These are phyloP conservation scores for Gephyroberyx darwinii DNA, from an alignment of 2,797 vertebrate genomes.

Conservation along the genomic window DNA sequence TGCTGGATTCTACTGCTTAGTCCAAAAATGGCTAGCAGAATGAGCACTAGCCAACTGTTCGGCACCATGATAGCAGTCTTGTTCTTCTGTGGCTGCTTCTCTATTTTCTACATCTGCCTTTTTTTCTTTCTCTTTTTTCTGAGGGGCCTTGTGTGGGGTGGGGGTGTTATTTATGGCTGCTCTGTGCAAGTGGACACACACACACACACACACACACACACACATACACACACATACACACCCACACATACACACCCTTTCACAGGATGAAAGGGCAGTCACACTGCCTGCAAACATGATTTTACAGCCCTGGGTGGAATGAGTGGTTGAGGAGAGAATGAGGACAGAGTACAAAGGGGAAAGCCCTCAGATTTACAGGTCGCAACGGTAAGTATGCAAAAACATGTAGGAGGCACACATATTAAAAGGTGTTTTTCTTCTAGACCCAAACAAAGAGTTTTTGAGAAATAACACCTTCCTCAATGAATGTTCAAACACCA, in stretches of 20 bases:
- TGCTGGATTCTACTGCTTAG: constrained; percentile 18
- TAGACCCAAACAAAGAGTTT: constrained; percentile 10
- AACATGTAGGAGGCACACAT: constrained; percentile 58
- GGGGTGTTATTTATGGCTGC: constrained; percentile 82
- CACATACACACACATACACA: constrained; percentile 44
- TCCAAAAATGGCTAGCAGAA: constrained; percentile 51
- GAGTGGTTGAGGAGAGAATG: constrained; percentile 78
- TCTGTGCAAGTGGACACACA: constrained; percentile 69
- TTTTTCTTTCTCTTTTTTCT: constrained; percentile 58
- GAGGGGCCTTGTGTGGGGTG: constrained; percentile 70
- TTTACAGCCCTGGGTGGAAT: constrained; percentile 84
- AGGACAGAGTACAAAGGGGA: constrained; percentile 77
- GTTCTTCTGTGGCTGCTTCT: constrained; percentile 56
- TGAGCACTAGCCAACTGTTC: constrained; percentile 46
- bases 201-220: constrained; percentile 50
- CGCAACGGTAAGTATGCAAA: constrained; percentile 67
- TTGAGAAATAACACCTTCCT: constrained; percentile 34
- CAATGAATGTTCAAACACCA: too few relatives aligned
- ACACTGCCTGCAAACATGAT: constrained; percentile 81
- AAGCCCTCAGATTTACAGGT: constrained; percentile 75
- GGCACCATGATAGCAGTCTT: constrained; percentile 39
- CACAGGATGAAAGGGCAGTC: constrained; percentile 82
- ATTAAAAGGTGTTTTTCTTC: constrained; percentile 21
- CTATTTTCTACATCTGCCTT: constrained; percentile 72
- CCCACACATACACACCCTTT: constrained; percentile 69